Conservation (phyloP, 2,888 invertebrate species). For the Melinaea menophilus region DNA sequence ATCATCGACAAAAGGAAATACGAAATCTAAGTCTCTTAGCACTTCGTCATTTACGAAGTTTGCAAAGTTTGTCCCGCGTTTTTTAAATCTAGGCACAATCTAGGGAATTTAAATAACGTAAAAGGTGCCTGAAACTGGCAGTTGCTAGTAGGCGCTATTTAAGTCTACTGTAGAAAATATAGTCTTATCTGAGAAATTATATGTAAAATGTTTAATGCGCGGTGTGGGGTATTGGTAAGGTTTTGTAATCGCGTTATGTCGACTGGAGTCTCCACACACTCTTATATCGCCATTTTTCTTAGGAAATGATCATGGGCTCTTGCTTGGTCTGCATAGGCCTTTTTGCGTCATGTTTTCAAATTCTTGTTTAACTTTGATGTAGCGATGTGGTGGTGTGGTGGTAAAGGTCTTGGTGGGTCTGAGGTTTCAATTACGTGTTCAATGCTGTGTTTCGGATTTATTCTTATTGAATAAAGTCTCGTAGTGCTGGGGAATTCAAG, state of each 20-base stretch:
- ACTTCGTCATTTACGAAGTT: too few species aligned
- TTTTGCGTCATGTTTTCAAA: slow-evolving; percentile 43
- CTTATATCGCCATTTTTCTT: slow-evolving; percentile 11
- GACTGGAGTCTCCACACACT: slow-evolving; percentile 16
- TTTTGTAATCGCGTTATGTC: slow-evolving; percentile 17
- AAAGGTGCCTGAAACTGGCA: slow-evolving; percentile 20
- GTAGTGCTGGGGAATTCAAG: slow-evolving; percentile 31
- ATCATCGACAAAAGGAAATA: slow-evolving; percentile 6
- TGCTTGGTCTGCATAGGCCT: slow-evolving; percentile 53
- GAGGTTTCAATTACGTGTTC: slow-evolving; percentile 42
- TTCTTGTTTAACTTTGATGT: slow-evolving; percentile 41
- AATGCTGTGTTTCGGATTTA: slow-evolving; percentile 26
- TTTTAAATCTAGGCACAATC: not conserved
- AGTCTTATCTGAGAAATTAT: slow-evolving; percentile 20
- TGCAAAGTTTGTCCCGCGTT: slow-evolving; percentile 10
- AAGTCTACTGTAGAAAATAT: slow-evolving; percentile 30
- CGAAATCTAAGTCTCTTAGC: slow-evolving; percentile 2
- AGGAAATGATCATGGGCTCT: slow-evolving; percentile 49
- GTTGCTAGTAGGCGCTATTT: slow-evolving; percentile 31
- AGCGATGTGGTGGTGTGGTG: slow-evolving; percentile 45
- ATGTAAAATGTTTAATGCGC: slow-evolving; percentile 30
- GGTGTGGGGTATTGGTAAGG: slow-evolving; percentile 45
- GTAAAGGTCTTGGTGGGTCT: slow-evolving; percentile 47
- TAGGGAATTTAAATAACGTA: slow-evolving; percentile 21
- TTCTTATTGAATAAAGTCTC: slow-evolving; percentile 29